Base-by-base conservation (phyloP, 1,140 invertebrate species). In the Aethina tumida region DNA sequence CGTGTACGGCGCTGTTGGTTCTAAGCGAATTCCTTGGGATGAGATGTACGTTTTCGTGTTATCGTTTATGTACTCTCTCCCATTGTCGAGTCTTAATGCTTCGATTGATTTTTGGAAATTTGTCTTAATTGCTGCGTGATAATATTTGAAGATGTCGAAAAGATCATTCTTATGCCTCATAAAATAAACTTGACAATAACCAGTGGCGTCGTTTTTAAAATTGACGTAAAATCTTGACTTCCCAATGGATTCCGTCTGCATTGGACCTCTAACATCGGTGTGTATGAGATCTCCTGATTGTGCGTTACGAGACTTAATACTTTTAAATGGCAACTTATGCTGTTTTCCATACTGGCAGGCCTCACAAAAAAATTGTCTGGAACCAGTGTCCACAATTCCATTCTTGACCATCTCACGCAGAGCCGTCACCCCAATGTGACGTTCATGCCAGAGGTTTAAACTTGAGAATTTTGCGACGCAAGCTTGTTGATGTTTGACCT, bases 361-460 rank as follows among this genome's bases (percentile, higher is more conserved):
- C 21, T 32, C 30, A 18, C 30, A 32, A 19, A 32, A 32, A 5
- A 30, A 30, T n/a, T n/a, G n/a, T n/a, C n/a, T n/a, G n/a, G n/a
- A n/a, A n/a, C n/a, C n/a, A n/a, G n/a, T n/a, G n/a, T n/a, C n/a
- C n/a, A n/a, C n/a, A n/a, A n/a, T n/a, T n/a, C n/a, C n/a, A n/a
- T n/a, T n/a, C n/a, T n/a, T n/a, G n/a, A n/a, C n/a, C n/a, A n/a
- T n/a, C n/a, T n/a, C n/a, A n/a, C n/a, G n/a, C n/a, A n/a, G n/a
- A n/a, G n/a, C n/a, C n/a, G n/a, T n/a, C n/a, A n/a, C n/a, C n/a
- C n/a, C n/a, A n/a, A n/a, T n/a, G n/a, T n/a, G n/a, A n/a, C n/a
- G n/a, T n/a, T n/a, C n/a, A n/a, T n/a, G n/a, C n/a, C n/a, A n/a
- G n/a, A n/a, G n/a, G n/a, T n/a, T n/a, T n/a, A n/a, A n/a, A n/a